Evolutionary conservation across 2,797 vertebrate species (phyloP).

Genomic region (Cirrhinus molitorella): DNA sequence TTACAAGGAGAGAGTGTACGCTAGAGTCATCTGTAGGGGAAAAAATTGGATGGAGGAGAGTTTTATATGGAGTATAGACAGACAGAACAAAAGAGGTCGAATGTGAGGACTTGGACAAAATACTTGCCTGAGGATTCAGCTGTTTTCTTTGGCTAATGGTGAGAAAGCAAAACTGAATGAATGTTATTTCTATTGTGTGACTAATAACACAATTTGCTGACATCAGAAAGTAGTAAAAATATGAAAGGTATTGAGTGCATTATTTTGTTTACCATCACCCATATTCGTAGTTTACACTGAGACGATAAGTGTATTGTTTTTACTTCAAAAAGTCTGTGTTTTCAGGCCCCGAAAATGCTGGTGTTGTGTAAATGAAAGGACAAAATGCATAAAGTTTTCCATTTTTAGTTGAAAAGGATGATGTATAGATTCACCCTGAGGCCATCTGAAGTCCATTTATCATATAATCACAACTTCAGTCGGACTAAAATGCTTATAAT

Average conservation of each 20-base stretch:
- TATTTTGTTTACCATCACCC: neutral
- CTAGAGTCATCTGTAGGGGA: constrained; percentile 44
- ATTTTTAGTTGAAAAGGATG: neutral
- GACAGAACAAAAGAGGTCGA: neutral
- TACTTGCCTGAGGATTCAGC: constrained; percentile 31
- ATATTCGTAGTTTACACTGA: neutral
- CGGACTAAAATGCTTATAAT: neutral
- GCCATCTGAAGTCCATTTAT: neutral
- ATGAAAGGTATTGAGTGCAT: neutral
- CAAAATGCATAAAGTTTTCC: neutral
- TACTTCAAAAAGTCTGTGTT: neutral
- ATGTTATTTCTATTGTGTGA: neutral
- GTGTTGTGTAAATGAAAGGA: neutral
- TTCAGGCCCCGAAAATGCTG: neutral
- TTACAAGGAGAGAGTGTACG: constrained; percentile 64
- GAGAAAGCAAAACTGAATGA: neutral
- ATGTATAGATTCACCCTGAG: neutral
- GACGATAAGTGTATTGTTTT: neutral
- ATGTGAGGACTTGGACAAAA: neutral
- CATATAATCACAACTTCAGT: neutral
- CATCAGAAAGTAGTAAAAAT: neutral
- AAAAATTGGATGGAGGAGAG: neutral
- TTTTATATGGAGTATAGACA: neutral
- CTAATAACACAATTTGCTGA: neutral
- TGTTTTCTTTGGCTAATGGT: constrained; percentile 19